A percentile compares a stretch with the other conserved stretches of the same genome.
phyloP scores from a whole-genome alignment of 2,888 invertebrate species.

The Ariolimax columbianus region DNA sequence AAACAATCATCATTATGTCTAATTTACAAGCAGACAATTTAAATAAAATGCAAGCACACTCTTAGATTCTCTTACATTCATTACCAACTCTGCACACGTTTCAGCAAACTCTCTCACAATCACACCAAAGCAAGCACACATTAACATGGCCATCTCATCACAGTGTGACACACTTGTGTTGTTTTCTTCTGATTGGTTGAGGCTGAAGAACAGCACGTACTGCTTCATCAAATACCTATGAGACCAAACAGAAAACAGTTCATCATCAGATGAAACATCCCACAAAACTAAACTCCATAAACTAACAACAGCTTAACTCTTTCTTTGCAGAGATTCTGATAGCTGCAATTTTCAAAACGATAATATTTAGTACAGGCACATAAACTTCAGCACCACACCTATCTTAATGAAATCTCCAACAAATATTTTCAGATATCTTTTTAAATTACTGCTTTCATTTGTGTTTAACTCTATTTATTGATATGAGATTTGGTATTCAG shows the following conservation, averaged over 20 bases:
- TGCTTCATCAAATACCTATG: conserved; percentile 97
- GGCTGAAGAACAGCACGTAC: conserved; percentile 97
- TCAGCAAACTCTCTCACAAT: not conserved
- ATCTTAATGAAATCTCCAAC: too few relatives aligned
- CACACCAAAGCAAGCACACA: conserved; percentile 8
- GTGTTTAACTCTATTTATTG: too few relatives aligned
- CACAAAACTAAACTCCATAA: too few relatives aligned
- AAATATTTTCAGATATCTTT: too few relatives aligned
- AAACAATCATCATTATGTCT: not conserved
- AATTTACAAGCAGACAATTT: conserved; percentile 23
- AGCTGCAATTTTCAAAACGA: too few relatives aligned
- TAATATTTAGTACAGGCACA: too few relatives aligned
- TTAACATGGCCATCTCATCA: conserved; percentile 56
- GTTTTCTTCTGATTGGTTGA: conserved; percentile 90
- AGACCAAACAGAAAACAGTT: not conserved
- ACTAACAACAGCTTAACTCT: too few relatives aligned
- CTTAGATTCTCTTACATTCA: not conserved
- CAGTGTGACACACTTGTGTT: conserved; percentile 82
- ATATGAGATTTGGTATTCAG: too few relatives aligned
- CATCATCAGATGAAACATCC: too few relatives aligned
- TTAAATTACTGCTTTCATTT: too few relatives aligned
- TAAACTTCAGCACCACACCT: too few relatives aligned
- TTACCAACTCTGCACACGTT: not conserved
- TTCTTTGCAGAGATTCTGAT: too few relatives aligned
- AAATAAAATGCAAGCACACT: conserved; percentile 15